Base-by-base conservation (phyloP, 2,797 vertebrate species). In the Nasua narica region DNA sequence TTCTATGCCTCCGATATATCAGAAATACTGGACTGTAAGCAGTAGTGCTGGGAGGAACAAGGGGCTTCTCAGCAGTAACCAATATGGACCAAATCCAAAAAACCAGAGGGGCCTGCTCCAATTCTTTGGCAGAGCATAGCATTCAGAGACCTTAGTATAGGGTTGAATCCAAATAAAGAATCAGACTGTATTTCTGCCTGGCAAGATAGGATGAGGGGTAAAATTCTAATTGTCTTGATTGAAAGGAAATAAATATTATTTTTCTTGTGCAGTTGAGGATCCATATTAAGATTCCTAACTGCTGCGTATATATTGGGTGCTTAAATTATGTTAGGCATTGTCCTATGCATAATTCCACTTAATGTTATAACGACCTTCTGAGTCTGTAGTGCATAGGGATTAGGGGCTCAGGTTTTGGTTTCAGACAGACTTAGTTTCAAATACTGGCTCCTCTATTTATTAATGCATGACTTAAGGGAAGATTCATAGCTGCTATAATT, bases 391-490 rank as follows among this genome's bases (percentile, higher is more conserved):
- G 54, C 27, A 10, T 43, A 58, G 21, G 29, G 13, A 29, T 60
- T 90, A 77, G 8, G 82, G 82, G 3, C 9, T 85, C 52, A 90
- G 6, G 27, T 43, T 96, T 95, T 87, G 14, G 32, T 50, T 48
- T 92, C 46, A 84, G 78, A 25, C 11, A 72, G 54, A 95, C 14
- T 8, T 76, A 85, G 90, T 70, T 95, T 96, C 48, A 94, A 91
- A 88, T 78, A 56, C 50, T 86, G 79, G 2, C 27, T 91, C 46
- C 95, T 92, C 27, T 3, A 62, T 50, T 83, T 93, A 40, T 88
- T 95, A 88, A 52, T 79, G 35, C 1, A 43, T 77, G 23, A 35
- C 35, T 40, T 77, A 16, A 84, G 35, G n/a, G 50, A 85, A 90
- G 21, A 72, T 52, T 90, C 27, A 48, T 37, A 82, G 76, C 29